Evolutionary conservation across 2,113 vertebrate genomes (phyloP), one percentile per base, ranked within the genome.

Genomic region (Onychostoma macrolepis): DNA sequence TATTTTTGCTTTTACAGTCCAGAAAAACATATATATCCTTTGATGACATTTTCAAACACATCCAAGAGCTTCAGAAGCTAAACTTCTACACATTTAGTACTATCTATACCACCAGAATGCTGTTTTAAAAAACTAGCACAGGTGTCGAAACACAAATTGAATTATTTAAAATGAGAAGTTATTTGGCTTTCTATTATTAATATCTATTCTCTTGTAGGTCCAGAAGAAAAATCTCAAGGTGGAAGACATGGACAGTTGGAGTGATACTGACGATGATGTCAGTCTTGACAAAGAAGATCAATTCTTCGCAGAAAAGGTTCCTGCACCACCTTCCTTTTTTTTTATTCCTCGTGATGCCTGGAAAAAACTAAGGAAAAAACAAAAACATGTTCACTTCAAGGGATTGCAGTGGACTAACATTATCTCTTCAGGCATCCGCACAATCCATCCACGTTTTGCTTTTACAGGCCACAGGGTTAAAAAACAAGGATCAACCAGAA

Each of bases 381-480:
- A 67, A 61, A 61, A 6, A 84, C 67, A 26, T 21, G 48, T 67
- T 24, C 45, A 33, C 26, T 87, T 87, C 13, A 38, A 50, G 24
- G 28, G 58, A 50, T 38, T 85, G 38, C 76, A 88, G 33, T 85
- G 87, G 87, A 85, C 84, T 19, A 78, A 85, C 75, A 33, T 88
- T 4, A 86, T 88, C 3, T 58, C 78, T n/a, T 50, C 75, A 38
- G 84, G 87, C 10, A 83, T 88, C 28, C 24, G 30, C 28, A 67
- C 67, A 28, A 11, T 83, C 4, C 79, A 77, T 17, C 84, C 78
- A 9, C 30, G 41, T 65, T 88, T 88, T 88, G 71, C 13, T 13
- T 88, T 88, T 38, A 65, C 53, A 53, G 26, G 84, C 4, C 78
- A 88, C 56, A 77, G 26, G 17, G 72, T 76, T 8, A 80, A 82